Percentiles rank a stretch among this genome's conserved stretches.
Conservation (phyloP, 2,888 invertebrate genomes). For the Apotomis betuletana region DNA sequence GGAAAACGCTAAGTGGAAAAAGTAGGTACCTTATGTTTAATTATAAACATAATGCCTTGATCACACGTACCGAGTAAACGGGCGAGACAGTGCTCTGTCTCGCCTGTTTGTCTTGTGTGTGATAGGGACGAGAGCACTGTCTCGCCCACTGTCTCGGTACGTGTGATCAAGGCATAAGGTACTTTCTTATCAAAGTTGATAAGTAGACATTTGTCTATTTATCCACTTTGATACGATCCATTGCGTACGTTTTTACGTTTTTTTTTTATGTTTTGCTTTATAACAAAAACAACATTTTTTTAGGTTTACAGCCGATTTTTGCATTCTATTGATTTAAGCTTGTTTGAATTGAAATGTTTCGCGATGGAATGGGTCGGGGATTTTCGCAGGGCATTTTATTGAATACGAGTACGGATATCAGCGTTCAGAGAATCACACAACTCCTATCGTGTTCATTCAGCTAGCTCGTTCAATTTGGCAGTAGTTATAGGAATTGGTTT, state of each 20-base stretch:
- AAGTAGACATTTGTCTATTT: conserved; percentile 28
- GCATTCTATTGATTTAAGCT: conserved; percentile 8
- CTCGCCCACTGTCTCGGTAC: too few species aligned
- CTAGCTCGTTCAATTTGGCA: neutral
- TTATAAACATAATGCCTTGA: neutral
- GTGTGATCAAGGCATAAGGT: too few species aligned
- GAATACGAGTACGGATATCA: neutral
- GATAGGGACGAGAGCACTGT: too few species aligned
- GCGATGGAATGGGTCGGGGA: conserved; percentile 1
- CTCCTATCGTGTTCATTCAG: conserved; percentile 2
- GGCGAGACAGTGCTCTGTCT: too few species aligned
- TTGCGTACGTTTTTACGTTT: neutral
- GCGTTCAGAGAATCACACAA: conserved; percentile 15
- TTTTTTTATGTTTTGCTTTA: conserved; percentile 3
- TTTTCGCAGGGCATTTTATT: conserved; percentile 17
- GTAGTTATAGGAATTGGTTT: neutral
- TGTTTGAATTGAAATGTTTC: conserved; percentile 14
- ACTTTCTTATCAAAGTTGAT: too few species aligned
- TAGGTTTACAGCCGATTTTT: neutral
- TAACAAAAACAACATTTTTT: neutral
- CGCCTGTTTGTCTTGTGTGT: too few species aligned
- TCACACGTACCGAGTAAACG: too few species aligned
- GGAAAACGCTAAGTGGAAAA: conserved; percentile 43
- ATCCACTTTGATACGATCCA: conserved; percentile 29
- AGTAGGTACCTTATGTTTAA: conserved; percentile 37